Conservation (phyloP, 2,113 vertebrate genomes). For the Laticauda laticaudata region DNA sequence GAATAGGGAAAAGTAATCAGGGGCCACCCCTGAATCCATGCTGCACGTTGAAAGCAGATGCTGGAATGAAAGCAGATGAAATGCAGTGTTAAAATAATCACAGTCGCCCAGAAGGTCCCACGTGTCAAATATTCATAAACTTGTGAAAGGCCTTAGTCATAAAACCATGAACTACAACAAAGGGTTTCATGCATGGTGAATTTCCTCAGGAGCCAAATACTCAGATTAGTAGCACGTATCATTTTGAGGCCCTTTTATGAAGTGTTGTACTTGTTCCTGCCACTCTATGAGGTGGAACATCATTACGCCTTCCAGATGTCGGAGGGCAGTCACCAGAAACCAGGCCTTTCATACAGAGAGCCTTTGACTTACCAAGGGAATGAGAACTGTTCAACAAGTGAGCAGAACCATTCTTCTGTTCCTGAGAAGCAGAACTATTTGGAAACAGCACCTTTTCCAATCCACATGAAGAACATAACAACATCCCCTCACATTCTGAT, state of each 20-base stretch:
- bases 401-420: neutral
- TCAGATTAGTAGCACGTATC: neutral
- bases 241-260: neutral
- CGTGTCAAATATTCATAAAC: constrained; percentile 6
- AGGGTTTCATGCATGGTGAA: neutral
- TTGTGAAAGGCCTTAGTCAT: neutral
- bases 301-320: neutral
- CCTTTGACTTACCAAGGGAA: neutral
- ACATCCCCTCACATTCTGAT: neutral
- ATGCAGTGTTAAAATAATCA: constrained; percentile 12
- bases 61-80: neutral
- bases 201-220: neutral
- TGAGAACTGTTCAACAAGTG: neutral
- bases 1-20: neutral
- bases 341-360: neutral
- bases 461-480: neutral
- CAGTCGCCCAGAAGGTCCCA: neutral
- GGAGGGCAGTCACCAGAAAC: neutral
- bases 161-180: neutral
- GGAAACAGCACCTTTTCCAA: too few species aligned
- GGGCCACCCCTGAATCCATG: neutral
- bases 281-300: neutral
- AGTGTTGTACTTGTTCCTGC: neutral
- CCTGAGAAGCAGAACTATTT: neutral
- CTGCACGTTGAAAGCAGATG: neutral